Conservation (phyloP, 2,113 vertebrate species). For the Cryptotis parvus region DNA sequence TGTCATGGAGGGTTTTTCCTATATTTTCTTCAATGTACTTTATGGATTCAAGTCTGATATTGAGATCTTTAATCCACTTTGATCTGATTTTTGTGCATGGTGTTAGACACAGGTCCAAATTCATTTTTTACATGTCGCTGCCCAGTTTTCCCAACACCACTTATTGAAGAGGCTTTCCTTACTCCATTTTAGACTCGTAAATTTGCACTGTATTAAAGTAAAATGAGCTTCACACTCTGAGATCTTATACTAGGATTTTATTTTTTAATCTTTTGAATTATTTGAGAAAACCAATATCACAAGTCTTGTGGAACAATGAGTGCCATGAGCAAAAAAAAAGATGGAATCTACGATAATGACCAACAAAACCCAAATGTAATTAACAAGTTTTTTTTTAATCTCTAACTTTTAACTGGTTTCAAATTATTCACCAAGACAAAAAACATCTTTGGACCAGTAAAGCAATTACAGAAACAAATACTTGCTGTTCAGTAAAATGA, state of each 20-base stretch:
- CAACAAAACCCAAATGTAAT: conserved; percentile 58
- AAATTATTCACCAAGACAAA: conserved; percentile 61
- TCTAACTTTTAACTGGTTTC: conserved; percentile 51
- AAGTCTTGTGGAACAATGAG: background rate
- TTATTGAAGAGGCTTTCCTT: no score
- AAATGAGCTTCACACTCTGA: background rate
- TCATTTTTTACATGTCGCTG: no score
- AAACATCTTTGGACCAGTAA: conserved; percentile 43
- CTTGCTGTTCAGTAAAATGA: conserved; percentile 62
- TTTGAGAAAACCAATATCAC: background rate
- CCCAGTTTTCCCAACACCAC: no score
- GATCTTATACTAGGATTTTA: background rate
- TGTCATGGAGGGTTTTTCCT: no score
- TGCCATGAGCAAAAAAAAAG: background rate
- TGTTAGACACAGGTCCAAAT: no score
- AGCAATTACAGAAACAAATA: conserved; percentile 74
- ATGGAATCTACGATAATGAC: conserved; percentile 22
- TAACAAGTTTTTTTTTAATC: background rate
- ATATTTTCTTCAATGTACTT: no score
- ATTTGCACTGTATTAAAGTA: background rate
- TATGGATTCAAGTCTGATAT: no score
- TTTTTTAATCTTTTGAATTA: background rate
- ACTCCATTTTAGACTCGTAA: no score
- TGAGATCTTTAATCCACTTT: no score
- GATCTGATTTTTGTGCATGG: no score